Base-by-base conservation (phyloP, 2,797 vertebrate species). In the Gambusia yucatana region DNA sequence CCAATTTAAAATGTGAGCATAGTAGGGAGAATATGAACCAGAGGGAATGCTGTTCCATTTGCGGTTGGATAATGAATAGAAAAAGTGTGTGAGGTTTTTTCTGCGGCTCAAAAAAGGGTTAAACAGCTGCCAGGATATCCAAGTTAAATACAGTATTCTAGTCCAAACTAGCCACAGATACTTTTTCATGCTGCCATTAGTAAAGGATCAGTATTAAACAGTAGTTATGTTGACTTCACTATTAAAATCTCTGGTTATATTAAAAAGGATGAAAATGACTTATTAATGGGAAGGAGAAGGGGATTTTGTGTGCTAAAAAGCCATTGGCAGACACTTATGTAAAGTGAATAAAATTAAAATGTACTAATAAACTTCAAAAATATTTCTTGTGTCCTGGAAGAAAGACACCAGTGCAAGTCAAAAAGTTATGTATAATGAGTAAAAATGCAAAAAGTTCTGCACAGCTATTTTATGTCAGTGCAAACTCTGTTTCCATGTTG, bases 1-100 rank as follows among this genome's bases (percentile, higher is more conserved):
- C 82, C 85, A 86, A 84, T 94, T 88, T 92, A 88, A 89, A 93
- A 88, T 81, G 77, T 75, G 86, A 89, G 82, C 75, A 86, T 79
- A 82, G 52, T 81, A 89, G 77, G 78, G 71, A 75, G 73, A 86
- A 87, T 84, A 85, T 84, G 36, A 87, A 87, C 71, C 77, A 77
- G 63, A 78, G 69, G 61, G 71, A 77, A 82, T 46, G 55, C 72
- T 85, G 82, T 85, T 89, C 78, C 55, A 82, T 82, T 73, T 77
- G 76, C 77, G 81, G 46, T 63, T 48, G 78, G 77, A 77, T 84
- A 80, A 90, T 84, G 79, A 83, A 84, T 76, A 69, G 50, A 59
- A 79, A 43, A 77, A 46, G 47, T 48, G 25, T 70, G 22, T 63
- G 30, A 52, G 77, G 46, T 10, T 69, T 36, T 69, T 69, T 80